These are phyloP conservation scores for Heliothis peltigera DNA, from an alignment of 2,888 invertebrate genomes.

Conservation along the genomic window DNA sequence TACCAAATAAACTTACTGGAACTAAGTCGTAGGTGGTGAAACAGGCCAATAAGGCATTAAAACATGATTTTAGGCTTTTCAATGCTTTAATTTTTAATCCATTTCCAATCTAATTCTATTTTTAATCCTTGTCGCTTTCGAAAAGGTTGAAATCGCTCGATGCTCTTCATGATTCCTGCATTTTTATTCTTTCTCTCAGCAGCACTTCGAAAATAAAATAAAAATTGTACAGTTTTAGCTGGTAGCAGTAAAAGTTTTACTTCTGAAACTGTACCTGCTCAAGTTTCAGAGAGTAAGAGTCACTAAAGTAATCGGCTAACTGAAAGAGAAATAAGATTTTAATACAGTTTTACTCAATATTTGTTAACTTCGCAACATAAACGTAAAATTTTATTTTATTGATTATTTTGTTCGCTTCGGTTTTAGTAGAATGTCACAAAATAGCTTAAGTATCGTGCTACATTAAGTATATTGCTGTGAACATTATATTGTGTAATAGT, in stretches of 20 bases:
- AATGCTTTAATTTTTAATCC: too few species aligned
- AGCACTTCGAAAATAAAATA: slow-evolving; percentile 37
- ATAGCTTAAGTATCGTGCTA: not conserved
- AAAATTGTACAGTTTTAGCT: slow-evolving; percentile 36
- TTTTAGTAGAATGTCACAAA: not conserved
- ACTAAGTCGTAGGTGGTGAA: too few species aligned
- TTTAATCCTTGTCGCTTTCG: not conserved
- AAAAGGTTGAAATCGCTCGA: not conserved
- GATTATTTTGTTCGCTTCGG: not conserved
- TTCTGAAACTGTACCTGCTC: slow-evolving; percentile 38
- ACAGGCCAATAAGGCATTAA: too few species aligned
- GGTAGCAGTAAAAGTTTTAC: slow-evolving; percentile 38
- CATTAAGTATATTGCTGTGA: too few species aligned
- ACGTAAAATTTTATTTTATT: not conserved
- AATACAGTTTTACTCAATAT: slow-evolving; percentile 6
- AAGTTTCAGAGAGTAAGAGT: slow-evolving; percentile 41
- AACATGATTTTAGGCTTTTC: too few species aligned
- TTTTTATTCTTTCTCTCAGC: slow-evolving; percentile 17
- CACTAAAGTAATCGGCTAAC: slow-evolving; percentile 38
- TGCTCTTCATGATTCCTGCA: slow-evolving; percentile 3
- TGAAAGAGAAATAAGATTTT: slow-evolving; percentile 30
- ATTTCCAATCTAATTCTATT: too few species aligned
- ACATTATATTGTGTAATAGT: too few species aligned
- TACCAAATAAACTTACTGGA: too few species aligned
- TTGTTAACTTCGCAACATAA: not conserved